phyloP scores from a whole-genome alignment of 2,888 invertebrate genomes.

The Synanthedon tipuliformis region DNA sequence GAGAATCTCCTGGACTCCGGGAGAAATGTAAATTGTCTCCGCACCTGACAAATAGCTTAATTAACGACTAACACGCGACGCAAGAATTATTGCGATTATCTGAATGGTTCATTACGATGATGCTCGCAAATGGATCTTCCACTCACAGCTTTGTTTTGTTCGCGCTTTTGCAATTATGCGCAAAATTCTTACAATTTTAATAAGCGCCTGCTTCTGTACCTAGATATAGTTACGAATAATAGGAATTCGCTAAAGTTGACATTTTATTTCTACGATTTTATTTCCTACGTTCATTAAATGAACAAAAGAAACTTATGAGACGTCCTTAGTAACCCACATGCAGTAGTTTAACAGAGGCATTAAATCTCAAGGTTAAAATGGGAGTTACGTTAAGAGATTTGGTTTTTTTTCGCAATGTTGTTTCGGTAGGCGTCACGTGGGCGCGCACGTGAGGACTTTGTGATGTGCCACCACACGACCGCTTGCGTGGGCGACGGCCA shows the following conservation, averaged over 20 bases:
- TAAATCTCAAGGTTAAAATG: conserved; percentile 60
- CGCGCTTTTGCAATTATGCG: conserved; percentile 11
- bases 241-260: too few species aligned
- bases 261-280: too few species aligned
- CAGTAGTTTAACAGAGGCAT: conserved; percentile 54
- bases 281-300: conserved; percentile 12
- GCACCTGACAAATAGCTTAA: conserved; percentile 68
- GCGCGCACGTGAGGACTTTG: conserved; percentile 58
- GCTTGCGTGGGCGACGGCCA: conserved; percentile 48
- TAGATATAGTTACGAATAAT: too few species aligned
- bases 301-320: conserved; percentile 42
- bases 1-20: conserved; percentile 45
- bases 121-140: conserved; percentile 14
- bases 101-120: conserved; percentile 32
- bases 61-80: conserved; percentile 61
- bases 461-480: conserved; percentile 41
- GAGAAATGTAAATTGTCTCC: conserved; percentile 64
- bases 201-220: neutral
- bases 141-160: conserved; percentile 22
- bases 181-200: conserved; percentile 1
- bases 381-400: conserved; percentile 50
- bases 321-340: conserved; percentile 47
- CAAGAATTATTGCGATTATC: conserved; percentile 51
- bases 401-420: conserved; percentile 61
- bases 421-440: conserved; percentile 59